Conservation (phyloP, 2,888 invertebrate species). For the Aporophyla nigra region DNA sequence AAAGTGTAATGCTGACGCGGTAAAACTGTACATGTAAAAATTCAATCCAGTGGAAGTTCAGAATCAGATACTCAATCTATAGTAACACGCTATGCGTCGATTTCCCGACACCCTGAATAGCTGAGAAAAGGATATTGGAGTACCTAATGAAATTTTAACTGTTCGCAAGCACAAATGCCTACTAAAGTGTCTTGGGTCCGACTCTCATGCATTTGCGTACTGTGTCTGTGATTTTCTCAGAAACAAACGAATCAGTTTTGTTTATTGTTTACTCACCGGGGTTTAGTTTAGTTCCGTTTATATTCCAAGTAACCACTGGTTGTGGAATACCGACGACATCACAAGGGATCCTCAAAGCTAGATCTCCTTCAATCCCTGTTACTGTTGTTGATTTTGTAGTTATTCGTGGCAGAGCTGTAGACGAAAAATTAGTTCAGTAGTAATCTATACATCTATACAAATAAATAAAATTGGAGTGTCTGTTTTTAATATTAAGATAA, state of each 20-base stretch:
- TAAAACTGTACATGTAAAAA: too few relatives aligned
- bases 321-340: conserved; percentile 42
- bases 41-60: too few relatives aligned
- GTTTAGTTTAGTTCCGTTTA: conserved; percentile 22
- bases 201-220: not conserved
- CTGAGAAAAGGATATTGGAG: not conserved
- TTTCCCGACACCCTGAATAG: too few relatives aligned
- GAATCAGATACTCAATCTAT: too few relatives aligned
- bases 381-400: conserved; percentile 8
- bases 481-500: too few relatives aligned
- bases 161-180: not conserved
- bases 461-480: too few relatives aligned
- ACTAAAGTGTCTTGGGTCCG: not conserved
- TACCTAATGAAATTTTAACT: not conserved
- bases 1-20: too few relatives aligned
- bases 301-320: conserved; percentile 52
- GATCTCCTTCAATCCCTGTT: conserved; percentile 50
- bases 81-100: too few relatives aligned
- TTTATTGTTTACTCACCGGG: conserved; percentile 37
- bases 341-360: conserved; percentile 58
- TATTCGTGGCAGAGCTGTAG: conserved; percentile 42
- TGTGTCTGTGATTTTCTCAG: not conserved
- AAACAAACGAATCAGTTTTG: not conserved
- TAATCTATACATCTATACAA: too few relatives aligned
- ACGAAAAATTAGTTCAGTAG: not conserved